phyloP scores from a whole-genome alignment of 1,140 invertebrate species.

The Diploscapter pachys region DNA sequence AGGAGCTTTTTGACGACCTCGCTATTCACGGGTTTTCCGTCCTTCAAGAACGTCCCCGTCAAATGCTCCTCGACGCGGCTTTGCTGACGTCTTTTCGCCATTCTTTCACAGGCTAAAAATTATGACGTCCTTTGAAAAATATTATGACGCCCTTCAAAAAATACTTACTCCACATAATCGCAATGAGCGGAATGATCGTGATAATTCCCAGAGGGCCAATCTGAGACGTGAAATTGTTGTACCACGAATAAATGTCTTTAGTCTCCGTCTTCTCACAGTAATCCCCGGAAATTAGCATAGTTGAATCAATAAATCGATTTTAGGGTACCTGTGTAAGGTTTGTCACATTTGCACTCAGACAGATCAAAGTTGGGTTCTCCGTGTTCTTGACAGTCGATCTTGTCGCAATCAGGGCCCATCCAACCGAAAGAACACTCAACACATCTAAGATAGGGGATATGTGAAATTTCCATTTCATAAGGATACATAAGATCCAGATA shows the following conservation, averaged over 20 bases:
- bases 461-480: neutral
- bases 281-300: conserved; percentile 3
- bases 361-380: conserved; percentile 25
- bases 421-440: conserved; percentile 21
- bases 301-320: neutral
- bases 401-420: conserved; percentile 22
- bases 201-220: conserved; percentile 24
- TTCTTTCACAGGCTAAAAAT: conserved; percentile 27
- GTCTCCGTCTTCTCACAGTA: conserved; percentile 21
- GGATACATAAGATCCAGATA: neutral
- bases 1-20: conserved; percentile 1
- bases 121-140: neutral
- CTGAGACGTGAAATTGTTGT: conserved; percentile 22
- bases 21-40: neutral
- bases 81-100: conserved; percentile 21
- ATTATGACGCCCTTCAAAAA: neutral
- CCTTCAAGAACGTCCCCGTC: neutral
- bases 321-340: conserved; percentile 14
- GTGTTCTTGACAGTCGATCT: conserved; percentile 27
- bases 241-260: conserved; percentile 24
- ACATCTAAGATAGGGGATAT: conserved; percentile 3
- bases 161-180: conserved; percentile 24
- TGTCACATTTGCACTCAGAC: conserved; percentile 14
- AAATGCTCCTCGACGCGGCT: conserved; percentile 27
- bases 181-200: conserved; percentile 22